Conservation (phyloP, 2,113 vertebrate species). For the Phocoena sinus region DNA sequence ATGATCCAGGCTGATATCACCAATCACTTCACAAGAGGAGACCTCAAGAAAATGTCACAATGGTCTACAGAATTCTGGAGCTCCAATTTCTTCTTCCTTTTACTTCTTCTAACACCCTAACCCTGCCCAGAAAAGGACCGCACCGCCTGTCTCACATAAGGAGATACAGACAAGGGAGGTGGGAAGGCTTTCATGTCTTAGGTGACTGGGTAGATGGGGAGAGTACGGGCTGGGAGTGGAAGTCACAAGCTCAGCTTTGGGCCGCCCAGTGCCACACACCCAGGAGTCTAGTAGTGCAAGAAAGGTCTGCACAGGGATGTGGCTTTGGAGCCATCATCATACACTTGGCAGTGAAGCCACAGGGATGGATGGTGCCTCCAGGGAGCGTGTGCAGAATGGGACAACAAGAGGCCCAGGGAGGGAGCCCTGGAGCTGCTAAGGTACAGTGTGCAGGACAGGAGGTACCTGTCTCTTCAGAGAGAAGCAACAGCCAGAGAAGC, state of each 20-base stretch:
- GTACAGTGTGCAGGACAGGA: fast-evolving
- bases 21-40: too few species aligned
- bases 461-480: neutral
- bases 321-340: neutral
- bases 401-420: neutral
- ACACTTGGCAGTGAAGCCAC: neutral
- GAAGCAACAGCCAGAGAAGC: neutral
- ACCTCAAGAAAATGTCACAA: neutral
- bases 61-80: neutral
- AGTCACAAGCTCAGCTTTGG: neutral
- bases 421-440: neutral
- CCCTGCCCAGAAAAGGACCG: neutral
- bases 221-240: fast-evolving
- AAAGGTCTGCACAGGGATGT: neutral
- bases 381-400: fast-evolving
- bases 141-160: neutral
- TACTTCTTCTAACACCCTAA: neutral
- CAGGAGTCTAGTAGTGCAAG: neutral
- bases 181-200: neutral
- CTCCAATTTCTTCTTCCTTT: neutral
- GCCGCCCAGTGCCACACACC: fast-evolving
- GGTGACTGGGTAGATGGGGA: neutral
- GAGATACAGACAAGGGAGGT: neutral
- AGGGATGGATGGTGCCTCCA: fast-evolving
- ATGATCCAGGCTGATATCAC: too few species aligned